A percentile compares a stretch with the other conserved stretches of the same genome.
Conservation (phyloP, 2,797 vertebrate species). For the Gymnothorax reevesii region DNA sequence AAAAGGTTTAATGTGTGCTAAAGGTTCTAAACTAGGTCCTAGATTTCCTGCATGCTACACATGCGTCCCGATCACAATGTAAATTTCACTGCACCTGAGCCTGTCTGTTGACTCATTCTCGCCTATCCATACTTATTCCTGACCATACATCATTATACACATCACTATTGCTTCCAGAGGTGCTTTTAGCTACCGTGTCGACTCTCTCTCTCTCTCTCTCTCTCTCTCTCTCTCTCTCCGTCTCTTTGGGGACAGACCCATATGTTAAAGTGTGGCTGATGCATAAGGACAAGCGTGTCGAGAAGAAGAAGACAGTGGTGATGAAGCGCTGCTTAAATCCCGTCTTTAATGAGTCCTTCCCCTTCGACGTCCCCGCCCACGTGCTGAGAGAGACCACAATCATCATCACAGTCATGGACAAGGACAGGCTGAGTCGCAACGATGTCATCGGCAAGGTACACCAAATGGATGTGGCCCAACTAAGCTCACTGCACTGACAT, state of each 20-base stretch:
- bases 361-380: constrained; percentile 95
- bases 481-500: neutral
- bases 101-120: too few species aligned
- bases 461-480: neutral
- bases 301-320: constrained; percentile 99
- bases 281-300: constrained; percentile 98
- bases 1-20: too few species aligned
- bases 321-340: constrained; percentile 98
- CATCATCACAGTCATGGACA: constrained; percentile 99
- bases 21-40: too few species aligned
- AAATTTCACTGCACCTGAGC: too few species aligned
- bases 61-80: too few species aligned
- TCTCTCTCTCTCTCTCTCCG: neutral
- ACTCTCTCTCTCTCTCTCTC: neutral
- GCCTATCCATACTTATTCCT: too few species aligned
- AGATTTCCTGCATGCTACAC: too few species aligned
- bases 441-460: constrained; percentile 98
- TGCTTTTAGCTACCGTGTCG: neutral
- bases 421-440: constrained; percentile 96
- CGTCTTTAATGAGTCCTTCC: constrained; percentile 97
- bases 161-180: neutral
- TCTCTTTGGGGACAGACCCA: constrained; percentile 74
- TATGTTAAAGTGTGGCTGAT: constrained; percentile 99
- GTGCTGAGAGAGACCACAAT: constrained; percentile 97
- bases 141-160: neutral